phyloP scores from a whole-genome alignment of 2,888 invertebrate species.

The Ornithoptera priamus region DNA sequence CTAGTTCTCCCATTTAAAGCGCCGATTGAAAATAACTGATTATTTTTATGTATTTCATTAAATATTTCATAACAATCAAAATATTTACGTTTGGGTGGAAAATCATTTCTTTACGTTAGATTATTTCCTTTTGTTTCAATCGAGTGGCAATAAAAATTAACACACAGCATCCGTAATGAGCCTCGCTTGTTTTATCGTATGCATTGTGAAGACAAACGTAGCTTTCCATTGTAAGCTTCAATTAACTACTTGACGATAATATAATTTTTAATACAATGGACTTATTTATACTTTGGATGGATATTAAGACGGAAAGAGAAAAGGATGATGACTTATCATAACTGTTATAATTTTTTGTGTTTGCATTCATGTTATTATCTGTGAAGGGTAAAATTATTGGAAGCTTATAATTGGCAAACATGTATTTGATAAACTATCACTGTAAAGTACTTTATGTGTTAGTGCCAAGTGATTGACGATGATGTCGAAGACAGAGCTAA shows the following conservation, averaged over 20 bases:
- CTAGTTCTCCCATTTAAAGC: conserved; percentile 5
- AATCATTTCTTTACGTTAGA: background rate
- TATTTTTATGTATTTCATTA: conserved; percentile 19
- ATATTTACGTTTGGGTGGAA: background rate
- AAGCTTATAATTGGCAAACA: too few species aligned
- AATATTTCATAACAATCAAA: conserved; percentile 8
- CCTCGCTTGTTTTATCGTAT: conserved; percentile 58
- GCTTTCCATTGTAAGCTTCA: conserved; percentile 57
- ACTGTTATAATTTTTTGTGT: too few species aligned
- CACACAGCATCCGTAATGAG: conserved; percentile 49
- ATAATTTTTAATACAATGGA: background rate
- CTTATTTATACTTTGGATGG: background rate
- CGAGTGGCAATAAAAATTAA: conserved; percentile 61
- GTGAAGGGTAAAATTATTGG: too few species aligned
- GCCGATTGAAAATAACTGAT: background rate
- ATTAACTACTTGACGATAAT: conserved; percentile 1
- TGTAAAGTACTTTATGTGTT: too few species aligned
- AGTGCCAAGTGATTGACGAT: too few species aligned
- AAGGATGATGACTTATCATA: too few species aligned
- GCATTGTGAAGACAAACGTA: conserved; percentile 52
- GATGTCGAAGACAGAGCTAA: too few species aligned
- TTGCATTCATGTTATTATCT: too few species aligned
- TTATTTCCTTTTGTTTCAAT: conserved; percentile 37
- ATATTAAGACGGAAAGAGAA: too few species aligned
- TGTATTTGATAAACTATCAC: too few species aligned